phyloP scores from a whole-genome alignment of 1,140 invertebrate species.

The Patella vulgata region DNA sequence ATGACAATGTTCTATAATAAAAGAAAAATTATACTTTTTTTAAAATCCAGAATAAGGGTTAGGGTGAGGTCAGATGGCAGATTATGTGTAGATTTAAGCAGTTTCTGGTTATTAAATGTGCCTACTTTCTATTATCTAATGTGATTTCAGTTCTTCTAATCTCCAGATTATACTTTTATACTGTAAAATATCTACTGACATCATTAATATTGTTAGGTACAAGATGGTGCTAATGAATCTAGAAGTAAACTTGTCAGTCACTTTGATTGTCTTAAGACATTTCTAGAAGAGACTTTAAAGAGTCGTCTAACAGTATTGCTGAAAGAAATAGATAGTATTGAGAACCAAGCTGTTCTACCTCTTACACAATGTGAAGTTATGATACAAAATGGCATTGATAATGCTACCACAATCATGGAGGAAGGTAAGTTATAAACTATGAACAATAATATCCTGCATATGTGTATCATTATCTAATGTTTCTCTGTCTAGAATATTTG shows the following conservation, averaged over 20 bases:
- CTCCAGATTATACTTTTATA: too few species aligned
- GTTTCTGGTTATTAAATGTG: too few species aligned
- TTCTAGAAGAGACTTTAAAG: conserved; percentile 39
- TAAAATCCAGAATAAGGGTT: too few species aligned
- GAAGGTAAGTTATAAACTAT: conserved; percentile 36
- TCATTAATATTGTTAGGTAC: conserved; percentile 36
- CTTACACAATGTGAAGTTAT: conserved; percentile 46
- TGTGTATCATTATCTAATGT: conserved; percentile 8
- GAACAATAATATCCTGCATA: background rate
- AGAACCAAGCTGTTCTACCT: conserved; percentile 37
- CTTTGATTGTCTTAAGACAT: conserved; percentile 42
- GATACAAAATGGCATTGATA: conserved; percentile 42
- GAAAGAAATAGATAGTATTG: conserved; percentile 42
- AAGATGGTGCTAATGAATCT: conserved; percentile 39
- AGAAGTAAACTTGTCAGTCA: conserved; percentile 35
- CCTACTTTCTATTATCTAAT: too few species aligned
- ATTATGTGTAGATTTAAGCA: too few species aligned
- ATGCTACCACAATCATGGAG: conserved; percentile 45
- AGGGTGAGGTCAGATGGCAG: too few species aligned
- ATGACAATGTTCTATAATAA: too few species aligned
- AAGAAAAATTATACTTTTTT: too few species aligned
- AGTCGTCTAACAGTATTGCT: conserved; percentile 30
- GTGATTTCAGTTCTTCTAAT: too few species aligned
- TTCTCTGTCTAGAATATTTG: background rate
- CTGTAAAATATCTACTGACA: too few species aligned